Base-by-base conservation (phyloP, 1,140 invertebrate genomes). In the Eulimnadia texana region DNA sequence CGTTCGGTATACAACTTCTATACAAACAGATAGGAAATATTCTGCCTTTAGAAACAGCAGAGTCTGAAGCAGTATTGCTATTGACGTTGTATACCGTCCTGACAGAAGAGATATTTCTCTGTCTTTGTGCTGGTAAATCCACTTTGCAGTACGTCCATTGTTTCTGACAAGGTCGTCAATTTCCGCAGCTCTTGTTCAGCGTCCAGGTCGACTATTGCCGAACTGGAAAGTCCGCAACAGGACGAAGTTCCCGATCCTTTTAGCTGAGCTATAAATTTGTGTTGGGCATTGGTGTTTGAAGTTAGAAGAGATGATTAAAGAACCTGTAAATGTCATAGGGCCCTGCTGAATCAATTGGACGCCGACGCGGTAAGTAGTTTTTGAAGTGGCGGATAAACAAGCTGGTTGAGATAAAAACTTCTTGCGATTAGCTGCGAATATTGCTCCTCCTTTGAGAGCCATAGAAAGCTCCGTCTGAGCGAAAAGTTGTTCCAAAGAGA, bases 21-120 rank as follows among this genome's bases (percentile, higher is more conserved):
- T 56, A 10, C 10, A 56, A 27, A 56, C 28, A 3, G 28, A 28
- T 0, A 27, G 3, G 28, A 56, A 52, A 19, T 9, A 52, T 6
- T 47, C 10, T 52, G 50, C 3, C 2, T 56, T 16, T 27, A 56
- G n/a, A n/a, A n/a, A n/a, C n/a, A n/a, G n/a, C n/a, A n/a, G n/a
- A n/a, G n/a, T n/a, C n/a, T n/a, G n/a, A n/a, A n/a, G n/a, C n/a
- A n/a, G n/a, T n/a, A n/a, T n/a, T n/a, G n/a, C n/a, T n/a, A n/a
- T n/a, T n/a, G n/a, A 1, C n/a, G 9, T 16, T 22, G 25, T 24
- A n/a, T 29, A 57, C 55, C 55, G 27, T 57, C 55, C 20, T 27
- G 27, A n/a, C 55, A 57, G n/a, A 57, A 57, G 0, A 57, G 28
- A n/a, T 57, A 57, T 27, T 27, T 57, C 13, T 57, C 55, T 3